Conservation (phyloP, 2,888 invertebrate species). For the Sipha maydis region DNA sequence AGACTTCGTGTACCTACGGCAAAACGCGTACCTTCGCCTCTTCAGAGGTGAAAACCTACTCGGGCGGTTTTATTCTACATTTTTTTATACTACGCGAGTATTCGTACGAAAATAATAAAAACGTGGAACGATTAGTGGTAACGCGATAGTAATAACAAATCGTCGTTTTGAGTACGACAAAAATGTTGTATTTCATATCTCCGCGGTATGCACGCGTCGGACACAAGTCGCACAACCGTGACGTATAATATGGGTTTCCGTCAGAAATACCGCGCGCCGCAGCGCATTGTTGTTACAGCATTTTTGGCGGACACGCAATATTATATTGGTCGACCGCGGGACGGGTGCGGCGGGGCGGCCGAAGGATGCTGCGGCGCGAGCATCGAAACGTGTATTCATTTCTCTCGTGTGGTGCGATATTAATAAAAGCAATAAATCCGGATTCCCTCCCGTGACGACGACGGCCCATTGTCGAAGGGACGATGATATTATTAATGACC, state of each 20-base stretch:
- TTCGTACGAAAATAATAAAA: too few relatives aligned
- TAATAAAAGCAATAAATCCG: constrained; percentile 57
- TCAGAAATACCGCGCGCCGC: not conserved
- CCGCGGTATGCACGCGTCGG: not conserved
- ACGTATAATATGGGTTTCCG: not conserved
- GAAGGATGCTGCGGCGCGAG: not conserved
- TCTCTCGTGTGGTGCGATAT: not conserved
- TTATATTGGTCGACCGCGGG: not conserved
- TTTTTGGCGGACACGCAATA: not conserved
- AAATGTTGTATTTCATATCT: not conserved
- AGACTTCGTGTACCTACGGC: too few relatives aligned
- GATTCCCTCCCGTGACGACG: constrained; percentile 41
- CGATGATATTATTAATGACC: constrained; percentile 59
- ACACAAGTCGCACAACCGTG: too few relatives aligned
- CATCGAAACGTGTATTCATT: not conserved
- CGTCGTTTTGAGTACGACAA: too few relatives aligned
- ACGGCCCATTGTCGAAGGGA: constrained; percentile 54
- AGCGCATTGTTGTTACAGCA: not conserved
- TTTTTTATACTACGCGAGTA: too few relatives aligned
- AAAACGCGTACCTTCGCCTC: too few relatives aligned
- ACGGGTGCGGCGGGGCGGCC: not conserved
- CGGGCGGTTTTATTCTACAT: too few relatives aligned
- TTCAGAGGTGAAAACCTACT: too few relatives aligned
- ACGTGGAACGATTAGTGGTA: too few relatives aligned
- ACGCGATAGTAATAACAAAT: too few relatives aligned